Base-by-base conservation (phyloP, 2,113 vertebrate species). In the Gallinago paraguaiae region DNA sequence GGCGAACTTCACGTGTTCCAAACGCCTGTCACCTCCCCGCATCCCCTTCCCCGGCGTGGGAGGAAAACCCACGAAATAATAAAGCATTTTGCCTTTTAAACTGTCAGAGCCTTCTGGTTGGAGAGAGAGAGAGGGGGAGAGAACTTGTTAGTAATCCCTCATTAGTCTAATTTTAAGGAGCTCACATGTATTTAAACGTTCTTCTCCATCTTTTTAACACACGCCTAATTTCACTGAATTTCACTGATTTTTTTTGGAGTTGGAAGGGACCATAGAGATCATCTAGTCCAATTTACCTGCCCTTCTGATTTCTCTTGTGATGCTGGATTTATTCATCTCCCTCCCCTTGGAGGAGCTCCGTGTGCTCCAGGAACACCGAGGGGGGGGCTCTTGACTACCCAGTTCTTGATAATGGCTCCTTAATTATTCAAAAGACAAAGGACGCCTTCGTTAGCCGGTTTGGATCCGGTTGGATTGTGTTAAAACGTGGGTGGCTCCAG, bases 401-500 rank as follows among this genome's bases (percentile, higher is more conserved):
- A 7, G 10, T 0, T 16, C 33, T 59, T 12, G 37, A 1, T 31
- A 27, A 48, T 6, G 12, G 48, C 35, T 82, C 70, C 35, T 3
- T 9, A 15, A 3, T 9, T 1, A 31, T 10, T 53, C 43, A 4
- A 33, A 8, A 31, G 5, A 1, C 3, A 7, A 90, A 35, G 50
- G 27, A 56, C 30, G 8, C 68, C 72, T 39, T 81, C 9, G 2
- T 20, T 18, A 3, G 43, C 30, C 14, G 0, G 0, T 15, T 14
- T 10, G 20, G 1, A 9, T 41, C 33, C 28, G 9, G 1, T 1
- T 13, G 4, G 45, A 13, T 31, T 37, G 27, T 31, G 17, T 13
- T 30, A 4, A 10, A n/a, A 27, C 0, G 0, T 7, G 53, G 54
- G 37, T 7, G 37, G 65, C 27, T 13, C 5, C 1, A 4, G 5